A percentile compares a stretch with the other conserved stretches of the same genome.
Conservation (phyloP, 1,140 invertebrate genomes). For the Anastatus disparis region DNA sequence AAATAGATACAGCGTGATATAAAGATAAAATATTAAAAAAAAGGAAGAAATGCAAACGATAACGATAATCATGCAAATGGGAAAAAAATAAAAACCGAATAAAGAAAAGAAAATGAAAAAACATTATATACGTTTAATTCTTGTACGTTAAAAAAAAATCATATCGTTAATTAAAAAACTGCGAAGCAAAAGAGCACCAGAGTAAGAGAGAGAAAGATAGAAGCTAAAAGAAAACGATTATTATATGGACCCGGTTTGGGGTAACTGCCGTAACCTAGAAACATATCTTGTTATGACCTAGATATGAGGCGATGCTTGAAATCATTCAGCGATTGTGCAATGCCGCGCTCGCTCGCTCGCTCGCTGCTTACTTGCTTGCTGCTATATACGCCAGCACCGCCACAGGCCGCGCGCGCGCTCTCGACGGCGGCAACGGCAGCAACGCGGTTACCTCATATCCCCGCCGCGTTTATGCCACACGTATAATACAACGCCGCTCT, state of each 20-base stretch:
- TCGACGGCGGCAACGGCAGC: slow-evolving; percentile 40
- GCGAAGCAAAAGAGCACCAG: neutral
- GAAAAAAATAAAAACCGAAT: too few relatives aligned
- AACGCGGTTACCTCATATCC: slow-evolving; percentile 64
- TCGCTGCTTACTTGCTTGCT: too few relatives aligned
- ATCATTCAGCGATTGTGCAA: slow-evolving; percentile 69
- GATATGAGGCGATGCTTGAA: slow-evolving; percentile 70
- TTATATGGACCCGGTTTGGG: slow-evolving; percentile 58
- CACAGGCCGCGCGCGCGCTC: too few relatives aligned
- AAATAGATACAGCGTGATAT: too few relatives aligned
- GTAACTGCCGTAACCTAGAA: slow-evolving; percentile 68
- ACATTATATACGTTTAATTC: neutral
- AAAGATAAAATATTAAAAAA: too few relatives aligned
- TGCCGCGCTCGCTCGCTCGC: slow-evolving; percentile 53
- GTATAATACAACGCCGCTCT: neutral
- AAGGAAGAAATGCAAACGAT: too few relatives aligned
- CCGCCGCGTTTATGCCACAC: slow-evolving; percentile 52
- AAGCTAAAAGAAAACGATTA: slow-evolving; percentile 48
- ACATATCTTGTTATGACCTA: slow-evolving; percentile 68
- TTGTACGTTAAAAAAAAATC: slow-evolving; percentile 2
- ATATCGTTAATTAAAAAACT: too few relatives aligned
- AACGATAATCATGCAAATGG: too few relatives aligned
- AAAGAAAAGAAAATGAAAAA: too few relatives aligned
- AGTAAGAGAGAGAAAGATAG: slow-evolving; percentile 31
- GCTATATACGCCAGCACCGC: too few relatives aligned